These are phyloP conservation scores for Heterotilapia buettikoferi DNA, from an alignment of 2,113 vertebrate species.

Conservation along the genomic window DNA sequence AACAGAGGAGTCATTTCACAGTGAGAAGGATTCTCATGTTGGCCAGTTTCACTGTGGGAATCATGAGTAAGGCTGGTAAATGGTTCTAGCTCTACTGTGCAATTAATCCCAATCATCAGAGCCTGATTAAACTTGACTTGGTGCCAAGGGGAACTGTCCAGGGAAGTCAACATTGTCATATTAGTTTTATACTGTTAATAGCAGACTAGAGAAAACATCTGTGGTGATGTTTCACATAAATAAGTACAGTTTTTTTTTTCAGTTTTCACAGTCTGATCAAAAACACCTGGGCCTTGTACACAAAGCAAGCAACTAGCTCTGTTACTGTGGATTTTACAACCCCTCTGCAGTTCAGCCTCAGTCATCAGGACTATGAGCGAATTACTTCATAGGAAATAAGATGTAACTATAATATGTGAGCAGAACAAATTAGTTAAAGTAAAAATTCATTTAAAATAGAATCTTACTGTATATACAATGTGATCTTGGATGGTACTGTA, in stretches of 20 bases:
- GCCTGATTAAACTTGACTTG: not conserved
- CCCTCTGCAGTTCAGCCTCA: not conserved
- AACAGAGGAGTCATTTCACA: constrained; percentile 10
- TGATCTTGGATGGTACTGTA: not conserved
- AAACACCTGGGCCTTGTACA: not conserved
- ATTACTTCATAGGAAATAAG: not conserved
- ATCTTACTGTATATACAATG: not conserved
- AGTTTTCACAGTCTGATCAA: not conserved
- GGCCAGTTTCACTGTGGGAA: not conserved
- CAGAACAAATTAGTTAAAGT: not conserved
- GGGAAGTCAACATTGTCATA: not conserved
- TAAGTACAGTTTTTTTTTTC: rapidly evolving
- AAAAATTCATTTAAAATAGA: not conserved
- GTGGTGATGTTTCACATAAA: not conserved
- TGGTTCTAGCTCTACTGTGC: not conserved
- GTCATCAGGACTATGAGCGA: not conserved
- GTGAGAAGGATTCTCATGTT: not conserved
- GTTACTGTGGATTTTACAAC: not conserved
- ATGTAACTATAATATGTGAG: not conserved
- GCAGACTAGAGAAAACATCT: not conserved
- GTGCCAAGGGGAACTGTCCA: not conserved
- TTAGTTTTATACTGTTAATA: not conserved
- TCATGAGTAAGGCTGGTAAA: not conserved
- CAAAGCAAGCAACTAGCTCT: not conserved
- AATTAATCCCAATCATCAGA: constrained; percentile 14